Evolutionary conservation across 2,888 invertebrate genomes (phyloP).

Genomic region (Holacanthella duospinosa): DNA sequence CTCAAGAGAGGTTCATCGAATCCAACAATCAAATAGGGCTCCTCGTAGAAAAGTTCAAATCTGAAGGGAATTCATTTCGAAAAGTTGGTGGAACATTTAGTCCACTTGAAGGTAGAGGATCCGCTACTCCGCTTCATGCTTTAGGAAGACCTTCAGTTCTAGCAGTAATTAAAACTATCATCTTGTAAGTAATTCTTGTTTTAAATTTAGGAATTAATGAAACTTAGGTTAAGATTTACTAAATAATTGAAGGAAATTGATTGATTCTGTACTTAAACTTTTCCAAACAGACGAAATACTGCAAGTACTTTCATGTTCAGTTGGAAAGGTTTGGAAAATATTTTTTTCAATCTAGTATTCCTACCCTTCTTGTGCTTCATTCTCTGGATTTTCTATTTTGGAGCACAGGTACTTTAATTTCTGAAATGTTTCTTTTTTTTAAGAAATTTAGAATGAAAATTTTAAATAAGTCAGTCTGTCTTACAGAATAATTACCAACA

Average conservation of each 20-base stretch:
- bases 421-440: slow-evolving; percentile 20
- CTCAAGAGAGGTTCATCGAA: slow-evolving; percentile 81
- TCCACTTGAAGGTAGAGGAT: slow-evolving; percentile 38
- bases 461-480: neutral
- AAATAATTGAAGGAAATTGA: neutral
- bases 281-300: slow-evolving; percentile 54
- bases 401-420: slow-evolving; percentile 42
- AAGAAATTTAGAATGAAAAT: neutral
- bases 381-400: slow-evolving; percentile 66
- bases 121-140: slow-evolving; percentile 52
- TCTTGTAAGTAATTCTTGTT: slow-evolving; percentile 40
- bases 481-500: slow-evolving; percentile 52
- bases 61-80: slow-evolving; percentile 67
- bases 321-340: slow-evolving; percentile 60
- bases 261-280: neutral
- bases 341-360: slow-evolving; percentile 61
- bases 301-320: slow-evolving; percentile 69
- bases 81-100: slow-evolving; percentile 45
- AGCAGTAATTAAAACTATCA: slow-evolving; percentile 56
- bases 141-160: slow-evolving; percentile 62
- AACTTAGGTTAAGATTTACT: neutral
- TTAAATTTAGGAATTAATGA: no score
- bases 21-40: slow-evolving; percentile 88
- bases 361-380: slow-evolving; percentile 59
- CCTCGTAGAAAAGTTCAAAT: slow-evolving; percentile 78